Evolutionary conservation across 92 coral and sea anemone genomes (phyloP).

Genomic region (Umimayanthus chanpuru): DNA sequence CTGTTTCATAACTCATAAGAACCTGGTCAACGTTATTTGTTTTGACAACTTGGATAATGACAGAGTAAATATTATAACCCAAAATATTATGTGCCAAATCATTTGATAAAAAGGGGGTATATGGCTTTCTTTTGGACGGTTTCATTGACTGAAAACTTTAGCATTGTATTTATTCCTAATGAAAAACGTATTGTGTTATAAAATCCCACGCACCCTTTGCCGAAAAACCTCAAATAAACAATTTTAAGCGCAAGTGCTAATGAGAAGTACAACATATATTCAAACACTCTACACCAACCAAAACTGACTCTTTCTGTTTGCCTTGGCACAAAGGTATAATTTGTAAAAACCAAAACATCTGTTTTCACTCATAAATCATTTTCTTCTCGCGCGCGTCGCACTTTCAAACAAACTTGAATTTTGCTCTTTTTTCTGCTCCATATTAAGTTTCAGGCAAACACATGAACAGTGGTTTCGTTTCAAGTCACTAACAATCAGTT

Average conservation of each 20-base stretch:
- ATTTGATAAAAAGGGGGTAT: conserved; percentile 29
- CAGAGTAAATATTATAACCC: conserved; percentile 59
- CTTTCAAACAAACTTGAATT: conserved; percentile 16
- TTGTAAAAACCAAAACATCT: conserved; percentile 43
- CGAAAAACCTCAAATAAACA: conserved; percentile 28
- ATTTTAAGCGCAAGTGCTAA: conserved; percentile 40
- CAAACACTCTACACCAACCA: conserved; percentile 36
- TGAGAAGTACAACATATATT: conserved; percentile 41
- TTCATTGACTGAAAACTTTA: background rate
- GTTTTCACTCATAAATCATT: conserved; percentile 38
- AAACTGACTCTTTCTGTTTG: conserved; percentile 41
- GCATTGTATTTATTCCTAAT: conserved; percentile 35
- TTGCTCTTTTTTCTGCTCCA: conserved; percentile 17
- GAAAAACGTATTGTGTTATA: conserved; percentile 27
- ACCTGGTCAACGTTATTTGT: conserved; percentile 27
- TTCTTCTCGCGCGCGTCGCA: conserved; percentile 30
- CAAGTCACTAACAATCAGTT: background rate
- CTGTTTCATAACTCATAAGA: background rate
- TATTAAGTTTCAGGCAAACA: background rate
- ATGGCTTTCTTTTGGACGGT: conserved; percentile 28
- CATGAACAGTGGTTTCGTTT: conserved; percentile 20
- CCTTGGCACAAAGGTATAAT: conserved; percentile 45
- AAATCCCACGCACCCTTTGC: conserved; percentile 28
- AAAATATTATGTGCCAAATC: conserved; percentile 35
- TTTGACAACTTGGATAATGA: conserved; percentile 64